Evolutionary conservation across 2,888 invertebrate genomes (phyloP).

Genomic region (Campoplex nolae): DNA sequence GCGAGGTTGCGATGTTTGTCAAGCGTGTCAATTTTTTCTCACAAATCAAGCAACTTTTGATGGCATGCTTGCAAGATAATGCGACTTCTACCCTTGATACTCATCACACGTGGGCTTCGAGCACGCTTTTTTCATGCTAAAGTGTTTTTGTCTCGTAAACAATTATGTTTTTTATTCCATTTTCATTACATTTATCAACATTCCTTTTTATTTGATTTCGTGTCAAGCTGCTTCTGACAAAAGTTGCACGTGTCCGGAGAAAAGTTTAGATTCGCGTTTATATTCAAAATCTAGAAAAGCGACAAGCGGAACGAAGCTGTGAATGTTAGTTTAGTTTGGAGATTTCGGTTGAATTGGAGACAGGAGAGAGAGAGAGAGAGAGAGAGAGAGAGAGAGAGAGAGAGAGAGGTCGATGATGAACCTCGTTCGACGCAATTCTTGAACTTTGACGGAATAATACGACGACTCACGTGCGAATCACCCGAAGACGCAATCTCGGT

Average conservation of each 20-base stretch:
- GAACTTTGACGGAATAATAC: constrained; percentile 26
- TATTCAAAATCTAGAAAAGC: no score
- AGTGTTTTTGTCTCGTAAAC: no score
- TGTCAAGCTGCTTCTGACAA: constrained; percentile 1
- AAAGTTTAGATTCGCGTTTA: no score
- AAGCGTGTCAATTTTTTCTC: constrained; percentile 26
- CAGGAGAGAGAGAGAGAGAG: not conserved
- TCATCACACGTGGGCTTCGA: no score
- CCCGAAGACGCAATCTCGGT: no score
- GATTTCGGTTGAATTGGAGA: constrained; percentile 43
- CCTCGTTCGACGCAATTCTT: constrained; percentile 11
- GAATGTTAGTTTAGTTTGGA: constrained; percentile 31
- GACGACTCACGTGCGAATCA: not conserved
- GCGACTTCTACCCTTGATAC: no score
- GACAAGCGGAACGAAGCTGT: no score
- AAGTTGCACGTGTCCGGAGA: constrained; percentile 43
- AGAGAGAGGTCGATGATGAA: not conserved
- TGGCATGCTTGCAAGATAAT: not conserved
- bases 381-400: not conserved
- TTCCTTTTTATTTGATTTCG: no score
- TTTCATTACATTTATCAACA: no score
- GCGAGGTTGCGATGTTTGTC: constrained; percentile 22
- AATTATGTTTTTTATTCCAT: no score
- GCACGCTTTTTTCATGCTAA: no score
- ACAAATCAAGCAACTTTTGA: constrained; percentile 56